These are phyloP conservation scores for Coregonus suidteri DNA, from an alignment of 2,797 vertebrate genomes.

Conservation along the genomic window DNA sequence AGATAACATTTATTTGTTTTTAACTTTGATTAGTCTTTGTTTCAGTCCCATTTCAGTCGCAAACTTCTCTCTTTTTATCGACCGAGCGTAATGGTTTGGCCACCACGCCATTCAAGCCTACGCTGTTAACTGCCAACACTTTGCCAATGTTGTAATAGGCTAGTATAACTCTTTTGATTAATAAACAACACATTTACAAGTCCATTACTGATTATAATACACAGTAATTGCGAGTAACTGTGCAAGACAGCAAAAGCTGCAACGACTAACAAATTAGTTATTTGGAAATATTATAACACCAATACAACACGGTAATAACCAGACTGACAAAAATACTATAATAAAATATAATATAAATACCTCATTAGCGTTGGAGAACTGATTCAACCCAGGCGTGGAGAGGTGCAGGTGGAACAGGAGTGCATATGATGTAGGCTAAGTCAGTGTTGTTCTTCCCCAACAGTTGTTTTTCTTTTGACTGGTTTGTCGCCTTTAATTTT, in stretches of 20 bases:
- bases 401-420: slow-evolving; percentile 16
- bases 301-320: background rate
- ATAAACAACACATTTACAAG: background rate
- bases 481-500: slow-evolving; percentile 58
- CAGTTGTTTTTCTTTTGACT: slow-evolving; percentile 35
- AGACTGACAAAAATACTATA: background rate
- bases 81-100: slow-evolving; percentile 2
- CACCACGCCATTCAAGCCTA: background rate
- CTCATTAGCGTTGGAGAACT: slow-evolving; percentile 55
- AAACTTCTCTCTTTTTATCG: background rate
- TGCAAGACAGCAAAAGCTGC: too few species aligned
- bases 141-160: slow-evolving; percentile 23
- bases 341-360: slow-evolving; percentile 44
- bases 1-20: background rate
- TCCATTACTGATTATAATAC: background rate
- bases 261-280: background rate
- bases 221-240: background rate
- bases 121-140: background rate
- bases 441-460: slow-evolving; percentile 29
- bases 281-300: background rate
- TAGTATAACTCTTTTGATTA: background rate
- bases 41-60: background rate
- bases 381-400: slow-evolving; percentile 53
- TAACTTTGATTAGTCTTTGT: background rate
- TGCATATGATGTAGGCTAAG: background rate